Evolutionary conservation across 2,888 invertebrate genomes (phyloP).

Genomic region (Smittia aterrima): DNA sequence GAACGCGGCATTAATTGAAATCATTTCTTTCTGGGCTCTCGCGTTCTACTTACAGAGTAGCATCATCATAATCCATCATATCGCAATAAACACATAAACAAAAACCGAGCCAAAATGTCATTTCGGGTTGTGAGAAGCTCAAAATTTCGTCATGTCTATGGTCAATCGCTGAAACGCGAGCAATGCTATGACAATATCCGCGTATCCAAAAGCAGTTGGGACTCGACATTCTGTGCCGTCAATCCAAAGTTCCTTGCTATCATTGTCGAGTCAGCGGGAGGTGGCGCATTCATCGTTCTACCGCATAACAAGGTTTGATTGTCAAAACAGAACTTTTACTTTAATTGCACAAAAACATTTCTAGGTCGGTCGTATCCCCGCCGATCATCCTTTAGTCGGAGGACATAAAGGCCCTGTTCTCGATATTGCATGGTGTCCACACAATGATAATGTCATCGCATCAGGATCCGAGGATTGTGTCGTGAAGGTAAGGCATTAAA

Average conservation of each 20-base stretch:
- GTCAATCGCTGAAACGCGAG: constrained; percentile 85
- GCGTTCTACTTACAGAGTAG: background rate
- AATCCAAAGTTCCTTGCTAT: constrained; percentile 97
- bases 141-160: constrained; percentile 95
- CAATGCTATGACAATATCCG: constrained; percentile 97
- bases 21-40: no score
- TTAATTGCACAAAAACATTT: constrained; percentile 33
- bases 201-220: constrained; percentile 97
- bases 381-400: constrained; percentile 91
- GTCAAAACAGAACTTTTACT: background rate
- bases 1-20: no score
- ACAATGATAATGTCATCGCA: constrained; percentile 97
- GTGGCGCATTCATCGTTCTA: constrained; percentile 92
- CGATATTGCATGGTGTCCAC: constrained; percentile 97
- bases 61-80: constrained; percentile 4
- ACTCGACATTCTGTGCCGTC: constrained; percentile 96
- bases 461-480: constrained; percentile 97
- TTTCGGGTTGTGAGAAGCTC: constrained; percentile 96
- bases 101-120: constrained; percentile 67
- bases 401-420: constrained; percentile 96
- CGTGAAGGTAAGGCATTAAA: constrained; percentile 64
- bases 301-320: constrained; percentile 82
- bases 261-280: constrained; percentile 95
- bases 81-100: background rate
- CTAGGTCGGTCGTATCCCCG: constrained; percentile 90